Conservation (phyloP, 2,113 vertebrate species). For the Mobula birostris region DNA sequence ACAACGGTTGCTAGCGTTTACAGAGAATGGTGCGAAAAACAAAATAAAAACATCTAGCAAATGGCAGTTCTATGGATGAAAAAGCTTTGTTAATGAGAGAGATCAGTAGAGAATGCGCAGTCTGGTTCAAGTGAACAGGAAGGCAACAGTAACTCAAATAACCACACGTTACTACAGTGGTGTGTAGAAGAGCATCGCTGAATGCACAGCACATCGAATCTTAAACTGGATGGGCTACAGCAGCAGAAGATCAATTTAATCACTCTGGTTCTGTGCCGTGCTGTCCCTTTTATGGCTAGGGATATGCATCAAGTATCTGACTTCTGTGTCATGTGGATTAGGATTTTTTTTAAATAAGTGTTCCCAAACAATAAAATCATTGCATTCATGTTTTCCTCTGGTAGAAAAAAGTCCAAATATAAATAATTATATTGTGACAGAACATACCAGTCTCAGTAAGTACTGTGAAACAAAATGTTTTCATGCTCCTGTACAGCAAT, state of each 20-base stretch:
- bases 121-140: too few species aligned
- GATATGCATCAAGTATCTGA: background rate
- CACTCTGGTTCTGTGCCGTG: background rate
- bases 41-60: too few species aligned
- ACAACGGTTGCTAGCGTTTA: too few species aligned
- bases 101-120: too few species aligned
- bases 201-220: too few species aligned
- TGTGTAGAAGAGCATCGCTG: too few species aligned
- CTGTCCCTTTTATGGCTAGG: background rate
- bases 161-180: too few species aligned
- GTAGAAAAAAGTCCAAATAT: background rate
- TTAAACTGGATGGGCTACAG: too few species aligned
- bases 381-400: background rate
- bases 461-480: background rate
- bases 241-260: background rate
- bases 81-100: too few species aligned
- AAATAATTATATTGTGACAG: background rate
- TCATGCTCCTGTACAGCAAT: background rate
- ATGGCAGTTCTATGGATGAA: too few species aligned
- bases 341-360: background rate
- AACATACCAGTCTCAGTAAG: background rate
- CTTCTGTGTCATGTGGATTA: background rate
- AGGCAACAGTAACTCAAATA: too few species aligned
- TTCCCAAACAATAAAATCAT: background rate
- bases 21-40: too few species aligned